Percentiles rank a stretch among this genome's conserved stretches.
phyloP scores from a whole-genome alignment of 1,140 invertebrate genomes.

The Lepidurus arcticus region DNA sequence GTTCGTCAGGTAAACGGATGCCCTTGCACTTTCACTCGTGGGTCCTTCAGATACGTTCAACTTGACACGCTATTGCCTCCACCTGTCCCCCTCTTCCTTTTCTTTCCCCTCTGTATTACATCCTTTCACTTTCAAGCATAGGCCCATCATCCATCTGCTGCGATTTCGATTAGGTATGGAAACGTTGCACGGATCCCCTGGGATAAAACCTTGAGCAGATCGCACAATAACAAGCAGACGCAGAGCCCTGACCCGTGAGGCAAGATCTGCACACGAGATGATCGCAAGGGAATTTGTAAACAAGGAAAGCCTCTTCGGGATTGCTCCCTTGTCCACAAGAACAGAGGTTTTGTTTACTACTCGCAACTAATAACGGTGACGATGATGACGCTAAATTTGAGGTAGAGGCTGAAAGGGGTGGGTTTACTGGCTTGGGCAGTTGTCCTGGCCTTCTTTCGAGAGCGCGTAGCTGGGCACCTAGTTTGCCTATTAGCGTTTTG shows the following conservation, averaged over 20 bases:
- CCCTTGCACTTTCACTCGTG: too few species aligned
- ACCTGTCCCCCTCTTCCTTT: not conserved
- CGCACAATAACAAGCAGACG: not conserved
- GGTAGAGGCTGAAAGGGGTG: not conserved
- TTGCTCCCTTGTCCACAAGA: not conserved
- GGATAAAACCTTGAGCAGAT: not conserved
- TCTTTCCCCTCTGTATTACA: too few species aligned
- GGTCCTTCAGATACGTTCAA: too few species aligned
- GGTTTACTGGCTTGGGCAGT: not conserved
- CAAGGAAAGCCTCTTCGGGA: not conserved
- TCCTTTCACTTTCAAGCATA: not conserved
- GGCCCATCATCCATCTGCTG: not conserved
- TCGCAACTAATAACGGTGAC: not conserved
- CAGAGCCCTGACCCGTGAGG: not conserved
- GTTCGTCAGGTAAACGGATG: too few species aligned
- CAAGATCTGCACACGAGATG: not conserved
- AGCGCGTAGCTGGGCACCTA: not conserved
- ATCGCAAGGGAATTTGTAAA: not conserved
- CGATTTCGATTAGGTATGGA: not conserved
- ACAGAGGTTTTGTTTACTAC: not conserved
- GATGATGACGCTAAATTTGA: not conserved
- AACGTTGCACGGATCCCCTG: not conserved
- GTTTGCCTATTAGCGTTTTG: conserved; percentile 6
- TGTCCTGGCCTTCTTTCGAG: not conserved
- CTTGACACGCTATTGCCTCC: not conserved